These are phyloP conservation scores for Scaptomyza polygonia DNA, from an alignment of 2,888 invertebrate species.

Conservation along the genomic window DNA sequence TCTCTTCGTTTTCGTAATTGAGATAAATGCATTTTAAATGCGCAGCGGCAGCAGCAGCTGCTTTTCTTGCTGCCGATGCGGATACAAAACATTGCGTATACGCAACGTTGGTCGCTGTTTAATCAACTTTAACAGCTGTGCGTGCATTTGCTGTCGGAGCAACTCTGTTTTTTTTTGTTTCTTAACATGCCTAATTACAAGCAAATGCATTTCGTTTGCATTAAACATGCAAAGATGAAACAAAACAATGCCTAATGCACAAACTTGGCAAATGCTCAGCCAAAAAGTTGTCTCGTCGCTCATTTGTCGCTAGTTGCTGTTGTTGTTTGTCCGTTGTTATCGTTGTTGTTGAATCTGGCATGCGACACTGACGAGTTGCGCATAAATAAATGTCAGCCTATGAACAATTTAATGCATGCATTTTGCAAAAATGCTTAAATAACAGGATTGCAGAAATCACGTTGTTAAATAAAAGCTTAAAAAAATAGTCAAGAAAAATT, in stretches of 20 bases:
- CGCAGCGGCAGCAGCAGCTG: constrained; percentile 31
- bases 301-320: constrained; percentile 42
- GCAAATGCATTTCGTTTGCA: constrained; percentile 41
- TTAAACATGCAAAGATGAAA: constrained; percentile 29
- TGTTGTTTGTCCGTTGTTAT: constrained; percentile 39
- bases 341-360: constrained; percentile 46
- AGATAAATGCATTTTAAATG: constrained; percentile 79
- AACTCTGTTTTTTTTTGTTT: constrained; percentile 12
- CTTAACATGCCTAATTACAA: constrained; percentile 54
- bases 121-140: constrained; percentile 1
- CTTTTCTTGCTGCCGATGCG: constrained; percentile 33
- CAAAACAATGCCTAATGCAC: constrained; percentile 54
- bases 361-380: constrained; percentile 60
- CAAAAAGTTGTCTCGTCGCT: constrained; percentile 44
- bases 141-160: constrained; percentile 13
- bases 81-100: constrained; percentile 59
- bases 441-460: constrained; percentile 27
- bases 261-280: constrained; percentile 23
- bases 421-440: constrained; percentile 49
- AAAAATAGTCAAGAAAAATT: not conserved
- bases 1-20: constrained; percentile 61
- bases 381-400: constrained; percentile 63
- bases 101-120: constrained; percentile 36
- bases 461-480: constrained; percentile 7
- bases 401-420: constrained; percentile 34